These are phyloP conservation scores for Lycodopsis pacificus DNA, from an alignment of 2,797 vertebrate genomes.

Conservation along the genomic window DNA sequence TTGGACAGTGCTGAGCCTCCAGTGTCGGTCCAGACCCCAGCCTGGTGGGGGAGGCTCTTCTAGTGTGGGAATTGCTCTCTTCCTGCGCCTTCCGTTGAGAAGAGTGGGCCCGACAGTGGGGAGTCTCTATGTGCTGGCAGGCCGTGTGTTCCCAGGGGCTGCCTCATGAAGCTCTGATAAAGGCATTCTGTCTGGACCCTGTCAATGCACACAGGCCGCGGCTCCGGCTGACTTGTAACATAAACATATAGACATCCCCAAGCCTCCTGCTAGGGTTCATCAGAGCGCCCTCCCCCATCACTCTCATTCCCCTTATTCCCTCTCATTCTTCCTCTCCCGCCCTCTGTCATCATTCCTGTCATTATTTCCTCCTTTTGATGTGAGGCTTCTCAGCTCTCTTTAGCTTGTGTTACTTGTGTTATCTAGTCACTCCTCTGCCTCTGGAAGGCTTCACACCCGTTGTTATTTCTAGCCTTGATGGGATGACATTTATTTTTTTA, in stretches of 20 bases:
- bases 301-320: constrained; percentile 55
- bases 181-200: constrained; percentile 81
- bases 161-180: constrained; percentile 78
- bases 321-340: constrained; percentile 65
- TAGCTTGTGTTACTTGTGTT: constrained; percentile 79
- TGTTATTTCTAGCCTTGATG: constrained; percentile 77
- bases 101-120: constrained; percentile 80
- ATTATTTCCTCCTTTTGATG: constrained; percentile 87
- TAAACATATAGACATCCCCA: constrained; percentile 85
- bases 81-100: constrained; percentile 74
- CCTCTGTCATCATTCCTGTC: constrained; percentile 87
- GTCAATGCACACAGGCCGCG: constrained; percentile 76
- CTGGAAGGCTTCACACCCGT: constrained; percentile 78
- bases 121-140: constrained; percentile 79
- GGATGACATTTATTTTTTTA: constrained; percentile 78
- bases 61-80: constrained; percentile 85
- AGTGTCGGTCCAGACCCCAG: constrained; percentile 67
- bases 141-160: constrained; percentile 80
- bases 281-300: constrained; percentile 65
- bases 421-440: constrained; percentile 75
- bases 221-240: constrained; percentile 80
- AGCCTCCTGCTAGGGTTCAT: constrained; percentile 78
- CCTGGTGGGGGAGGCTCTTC: constrained; percentile 71
- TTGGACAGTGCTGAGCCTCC: constrained; percentile 71
- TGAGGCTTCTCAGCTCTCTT: constrained; percentile 82